A percentile compares a stretch with the other conserved stretches of the same genome.
Evolutionary conservation across 2,797 vertebrate species (phyloP).

Genomic region (Allochrocebus solatus): DNA sequence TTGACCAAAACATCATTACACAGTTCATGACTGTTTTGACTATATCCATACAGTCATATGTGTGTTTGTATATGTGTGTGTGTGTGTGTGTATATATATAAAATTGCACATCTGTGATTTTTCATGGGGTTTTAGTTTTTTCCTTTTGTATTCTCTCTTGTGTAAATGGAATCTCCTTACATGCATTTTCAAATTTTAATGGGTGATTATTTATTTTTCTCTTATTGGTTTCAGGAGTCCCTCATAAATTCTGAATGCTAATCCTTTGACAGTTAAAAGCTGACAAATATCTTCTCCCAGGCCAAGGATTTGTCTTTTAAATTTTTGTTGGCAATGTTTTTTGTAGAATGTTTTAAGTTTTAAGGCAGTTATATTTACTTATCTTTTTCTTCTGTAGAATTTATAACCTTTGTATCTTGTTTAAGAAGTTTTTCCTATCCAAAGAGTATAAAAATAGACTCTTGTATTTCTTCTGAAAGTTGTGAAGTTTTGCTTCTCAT

Average conservation of each 20-base stretch:
- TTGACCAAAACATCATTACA: neutral
- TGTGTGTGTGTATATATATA: neutral
- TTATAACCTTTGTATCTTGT: neutral
- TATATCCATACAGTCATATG: neutral
- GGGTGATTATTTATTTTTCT: neutral
- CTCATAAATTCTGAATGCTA: slow-evolving; percentile 28
- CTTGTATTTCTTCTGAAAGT: neutral
- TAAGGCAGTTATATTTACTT: neutral
- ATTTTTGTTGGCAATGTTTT: neutral
- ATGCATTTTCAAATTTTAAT: neutral
- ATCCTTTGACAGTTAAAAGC: neutral
- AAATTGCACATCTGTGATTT: neutral
- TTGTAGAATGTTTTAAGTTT: neutral
- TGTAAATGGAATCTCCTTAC: neutral
- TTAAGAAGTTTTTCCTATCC: neutral
- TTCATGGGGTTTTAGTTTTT: neutral
- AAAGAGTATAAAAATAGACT: neutral
- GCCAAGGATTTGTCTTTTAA: neutral
- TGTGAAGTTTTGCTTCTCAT: neutral
- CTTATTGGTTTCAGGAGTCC: neutral
- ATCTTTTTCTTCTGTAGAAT: neutral
- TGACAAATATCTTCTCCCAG: neutral
- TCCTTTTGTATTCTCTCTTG: neutral
- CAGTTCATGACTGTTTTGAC: neutral
- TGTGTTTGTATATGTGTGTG: neutral